phyloP scores from a whole-genome alignment of 35 echinoderm and acorn worm species.

The Stichopus chloronotus region DNA sequence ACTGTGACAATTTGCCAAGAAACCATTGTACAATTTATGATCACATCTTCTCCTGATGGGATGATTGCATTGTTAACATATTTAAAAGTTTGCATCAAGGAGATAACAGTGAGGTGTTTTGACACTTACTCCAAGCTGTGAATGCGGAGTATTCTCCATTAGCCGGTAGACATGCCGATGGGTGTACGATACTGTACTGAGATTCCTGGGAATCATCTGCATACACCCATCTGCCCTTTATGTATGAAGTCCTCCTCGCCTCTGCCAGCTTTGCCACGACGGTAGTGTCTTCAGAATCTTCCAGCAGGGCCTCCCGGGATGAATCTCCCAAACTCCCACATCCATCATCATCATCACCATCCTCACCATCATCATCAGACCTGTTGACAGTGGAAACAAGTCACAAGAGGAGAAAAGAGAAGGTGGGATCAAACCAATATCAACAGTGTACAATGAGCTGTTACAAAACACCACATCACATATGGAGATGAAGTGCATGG shows the following conservation, averaged over 20 bases:
- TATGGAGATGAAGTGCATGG: not conserved
- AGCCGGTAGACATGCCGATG: constrained; percentile 71
- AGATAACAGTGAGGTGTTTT: too few relatives aligned
- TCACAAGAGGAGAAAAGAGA: constrained; percentile 28
- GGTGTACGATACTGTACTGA: constrained; percentile 92
- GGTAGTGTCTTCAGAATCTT: constrained; percentile 44
- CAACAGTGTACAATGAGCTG: not conserved
- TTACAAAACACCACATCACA: not conserved
- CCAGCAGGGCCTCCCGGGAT: not conserved
- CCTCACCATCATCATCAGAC: constrained; percentile 25
- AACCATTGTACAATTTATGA: too few relatives aligned
- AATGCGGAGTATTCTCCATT: constrained; percentile 97
- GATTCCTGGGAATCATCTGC: constrained; percentile 84
- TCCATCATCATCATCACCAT: constrained; percentile 33
- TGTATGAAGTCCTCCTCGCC: constrained; percentile 77
- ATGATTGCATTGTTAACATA: too few relatives aligned
- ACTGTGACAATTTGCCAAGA: too few relatives aligned
- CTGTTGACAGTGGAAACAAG: not conserved
- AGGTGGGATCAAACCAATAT: not conserved
- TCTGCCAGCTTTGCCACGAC: constrained; percentile 82
- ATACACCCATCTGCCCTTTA: constrained; percentile 87
- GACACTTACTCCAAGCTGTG: constrained; percentile 80
- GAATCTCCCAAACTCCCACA: not conserved
- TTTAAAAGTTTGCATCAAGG: too few relatives aligned
- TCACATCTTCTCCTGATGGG: too few relatives aligned